Evolutionary conservation across 1,140 invertebrate species (phyloP).

Genomic region (Ceratitis capitata): DNA sequence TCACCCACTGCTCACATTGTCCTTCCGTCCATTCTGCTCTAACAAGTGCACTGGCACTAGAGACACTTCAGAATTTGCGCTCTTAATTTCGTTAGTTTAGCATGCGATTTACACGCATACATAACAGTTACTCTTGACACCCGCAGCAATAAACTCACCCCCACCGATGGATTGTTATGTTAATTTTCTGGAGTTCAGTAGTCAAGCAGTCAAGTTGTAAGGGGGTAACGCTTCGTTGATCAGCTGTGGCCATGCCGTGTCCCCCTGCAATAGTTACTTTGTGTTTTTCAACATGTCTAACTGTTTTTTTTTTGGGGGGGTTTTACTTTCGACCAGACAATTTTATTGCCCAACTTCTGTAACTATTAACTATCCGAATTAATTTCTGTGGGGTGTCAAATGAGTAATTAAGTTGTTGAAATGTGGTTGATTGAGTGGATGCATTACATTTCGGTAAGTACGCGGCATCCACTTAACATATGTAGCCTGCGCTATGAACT

Average conservation of each 20-base stretch:
- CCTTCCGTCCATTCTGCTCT: background rate
- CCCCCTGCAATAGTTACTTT: background rate
- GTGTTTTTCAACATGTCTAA: background rate
- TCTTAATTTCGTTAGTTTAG: slow-evolving; percentile 5
- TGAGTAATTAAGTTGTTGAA: slow-evolving; percentile 37
- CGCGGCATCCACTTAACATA: too few relatives aligned
- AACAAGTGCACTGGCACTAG: background rate
- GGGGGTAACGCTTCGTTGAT: background rate
- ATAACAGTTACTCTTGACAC: background rate
- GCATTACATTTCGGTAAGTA: background rate
- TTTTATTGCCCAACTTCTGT: background rate
- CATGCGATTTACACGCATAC: background rate
- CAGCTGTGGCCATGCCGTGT: background rate
- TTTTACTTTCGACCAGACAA: background rate
- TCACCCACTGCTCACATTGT: background rate
- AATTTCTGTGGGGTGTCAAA: background rate
- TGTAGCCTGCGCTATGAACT: too few relatives aligned
- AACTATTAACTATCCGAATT: background rate
- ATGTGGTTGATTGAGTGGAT: background rate
- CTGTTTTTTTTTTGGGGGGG: too few relatives aligned
- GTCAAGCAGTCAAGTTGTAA: background rate
- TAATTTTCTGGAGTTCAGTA: slow-evolving; percentile 33
- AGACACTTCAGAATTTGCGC: background rate
- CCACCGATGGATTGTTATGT: slow-evolving; percentile 17
- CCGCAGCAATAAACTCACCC: background rate